Conservation (phyloP, 2,797 vertebrate genomes). For the Sylvia borin region DNA sequence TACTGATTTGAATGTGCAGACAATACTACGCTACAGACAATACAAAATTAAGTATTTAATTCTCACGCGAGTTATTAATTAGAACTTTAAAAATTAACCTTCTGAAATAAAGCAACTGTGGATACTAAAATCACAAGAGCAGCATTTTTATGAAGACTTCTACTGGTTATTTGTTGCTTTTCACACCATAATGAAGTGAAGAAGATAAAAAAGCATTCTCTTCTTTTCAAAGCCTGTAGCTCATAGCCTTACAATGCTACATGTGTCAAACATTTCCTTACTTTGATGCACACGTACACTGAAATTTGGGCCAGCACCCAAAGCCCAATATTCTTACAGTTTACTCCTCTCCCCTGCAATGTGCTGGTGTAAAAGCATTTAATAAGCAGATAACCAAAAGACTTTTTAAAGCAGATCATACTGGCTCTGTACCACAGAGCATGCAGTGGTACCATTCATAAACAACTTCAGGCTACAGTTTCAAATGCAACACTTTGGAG, state of each 20-base stretch:
- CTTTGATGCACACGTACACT: fast-evolving
- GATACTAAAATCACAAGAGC: not conserved
- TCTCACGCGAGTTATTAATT: not conserved
- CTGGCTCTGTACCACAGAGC: not conserved
- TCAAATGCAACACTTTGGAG: not conserved
- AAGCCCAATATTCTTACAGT: not conserved
- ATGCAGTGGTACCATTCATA: not conserved
- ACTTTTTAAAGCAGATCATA: not conserved
- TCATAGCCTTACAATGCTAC: not conserved
- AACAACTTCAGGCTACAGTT: not conserved
- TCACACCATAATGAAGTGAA: not conserved
- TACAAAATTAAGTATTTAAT: not conserved
- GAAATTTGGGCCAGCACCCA: not conserved
- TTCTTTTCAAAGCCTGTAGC: not conserved
- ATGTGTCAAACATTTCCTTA: not conserved
- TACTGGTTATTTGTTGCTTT: not conserved
- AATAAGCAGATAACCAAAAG: not conserved
- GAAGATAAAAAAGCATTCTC: not conserved
- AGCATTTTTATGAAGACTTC: not conserved
- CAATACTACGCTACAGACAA: not conserved
- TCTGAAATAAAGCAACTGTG: not conserved
- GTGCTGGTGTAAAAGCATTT: not conserved
- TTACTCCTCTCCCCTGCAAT: not conserved
- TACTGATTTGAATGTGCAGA: not conserved
- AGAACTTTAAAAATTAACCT: not conserved